These are phyloP conservation scores for Synergus umbraculus DNA, from an alignment of 2,888 invertebrate species.

Conservation along the genomic window DNA sequence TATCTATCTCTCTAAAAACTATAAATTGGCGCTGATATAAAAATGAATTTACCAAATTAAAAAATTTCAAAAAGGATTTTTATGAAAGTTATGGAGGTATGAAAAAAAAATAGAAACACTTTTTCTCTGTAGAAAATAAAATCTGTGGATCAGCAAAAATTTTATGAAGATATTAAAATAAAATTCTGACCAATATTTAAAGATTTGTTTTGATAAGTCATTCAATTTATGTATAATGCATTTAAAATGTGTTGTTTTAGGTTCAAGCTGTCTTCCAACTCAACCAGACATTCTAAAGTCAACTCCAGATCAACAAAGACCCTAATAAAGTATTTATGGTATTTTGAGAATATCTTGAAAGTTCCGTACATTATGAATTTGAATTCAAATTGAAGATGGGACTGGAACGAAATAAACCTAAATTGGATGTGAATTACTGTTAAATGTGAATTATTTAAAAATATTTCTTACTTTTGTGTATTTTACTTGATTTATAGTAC, in stretches of 20 bases:
- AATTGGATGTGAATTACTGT: constrained; percentile 13
- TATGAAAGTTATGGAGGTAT: too few relatives aligned
- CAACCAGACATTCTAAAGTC: constrained; percentile 92
- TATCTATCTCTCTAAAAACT: too few relatives aligned
- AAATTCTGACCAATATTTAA: too few relatives aligned
- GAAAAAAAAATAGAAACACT: too few relatives aligned
- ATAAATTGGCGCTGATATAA: too few relatives aligned
- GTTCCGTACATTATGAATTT: constrained; percentile 47
- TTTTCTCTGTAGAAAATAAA: too few relatives aligned
- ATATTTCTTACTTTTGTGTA: constrained; percentile 15
- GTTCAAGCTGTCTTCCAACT: constrained; percentile 78
- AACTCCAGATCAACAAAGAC: constrained; percentile 88
- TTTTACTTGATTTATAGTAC: background rate
- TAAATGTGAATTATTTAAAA: background rate
- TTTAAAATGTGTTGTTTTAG: constrained; percentile 57
- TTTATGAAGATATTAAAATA: too few relatives aligned
- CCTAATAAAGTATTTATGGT: constrained; percentile 59
- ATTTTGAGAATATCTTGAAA: constrained; percentile 46
- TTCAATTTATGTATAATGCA: background rate
- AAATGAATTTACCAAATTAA: too few relatives aligned
- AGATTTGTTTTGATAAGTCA: background rate
- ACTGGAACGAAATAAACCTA: constrained; percentile 10
- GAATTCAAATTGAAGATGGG: constrained; percentile 19
- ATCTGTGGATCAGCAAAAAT: too few relatives aligned
- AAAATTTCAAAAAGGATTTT: too few relatives aligned